Evolutionary conservation across 2,888 invertebrate species (phyloP).

Genomic region (Drosophila flavopinicola): DNA sequence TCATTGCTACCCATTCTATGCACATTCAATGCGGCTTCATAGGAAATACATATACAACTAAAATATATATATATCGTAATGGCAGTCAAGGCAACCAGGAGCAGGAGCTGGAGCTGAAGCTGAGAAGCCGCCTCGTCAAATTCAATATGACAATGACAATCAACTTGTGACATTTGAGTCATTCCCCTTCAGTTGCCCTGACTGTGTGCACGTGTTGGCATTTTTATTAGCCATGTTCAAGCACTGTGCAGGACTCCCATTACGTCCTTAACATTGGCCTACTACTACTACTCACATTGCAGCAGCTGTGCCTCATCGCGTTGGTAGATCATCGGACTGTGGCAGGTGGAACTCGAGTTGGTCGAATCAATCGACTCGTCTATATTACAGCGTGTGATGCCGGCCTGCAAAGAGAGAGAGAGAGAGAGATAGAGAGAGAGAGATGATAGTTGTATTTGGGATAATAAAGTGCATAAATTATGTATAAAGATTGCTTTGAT

Average conservation of each 20-base stretch:
- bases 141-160: constrained; percentile 77
- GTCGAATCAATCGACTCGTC: constrained; percentile 84
- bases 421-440: neutral
- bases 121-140: constrained; percentile 63
- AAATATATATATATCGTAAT: constrained; percentile 18
- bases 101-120: constrained; percentile 13
- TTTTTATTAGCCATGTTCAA: constrained; percentile 61
- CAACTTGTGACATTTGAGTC: constrained; percentile 69
- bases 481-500: neutral
- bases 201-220: constrained; percentile 50
- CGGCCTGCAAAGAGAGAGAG: constrained; percentile 76
- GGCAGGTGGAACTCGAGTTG: constrained; percentile 84
- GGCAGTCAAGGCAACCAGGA: constrained; percentile 23
- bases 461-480: neutral
- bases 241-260: constrained; percentile 20
- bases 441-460: neutral
- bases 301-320: constrained; percentile 83
- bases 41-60: constrained; percentile 12
- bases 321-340: constrained; percentile 84
- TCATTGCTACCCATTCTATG: constrained; percentile 9
- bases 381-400: constrained; percentile 84
- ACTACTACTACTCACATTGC: constrained; percentile 71
- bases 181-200: no score
- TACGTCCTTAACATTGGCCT: constrained; percentile 41
- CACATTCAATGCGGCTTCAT: constrained; percentile 3